Evolutionary conservation across 2,113 vertebrate genomes (phyloP).

Genomic region (Sitta europaea): DNA sequence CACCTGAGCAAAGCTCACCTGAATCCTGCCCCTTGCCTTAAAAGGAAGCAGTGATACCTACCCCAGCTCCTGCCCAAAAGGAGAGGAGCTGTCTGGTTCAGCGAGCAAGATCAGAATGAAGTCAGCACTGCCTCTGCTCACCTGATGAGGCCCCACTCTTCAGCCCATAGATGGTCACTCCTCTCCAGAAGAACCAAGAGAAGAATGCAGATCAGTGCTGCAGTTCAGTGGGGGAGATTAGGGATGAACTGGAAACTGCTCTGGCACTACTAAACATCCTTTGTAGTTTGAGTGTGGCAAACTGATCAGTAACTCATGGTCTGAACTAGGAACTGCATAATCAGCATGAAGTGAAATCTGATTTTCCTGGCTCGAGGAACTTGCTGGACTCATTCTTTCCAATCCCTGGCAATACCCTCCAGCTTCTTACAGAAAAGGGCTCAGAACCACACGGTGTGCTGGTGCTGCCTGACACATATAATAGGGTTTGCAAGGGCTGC

Average conservation of each 20-base stretch:
- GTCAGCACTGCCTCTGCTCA: neutral
- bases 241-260: neutral
- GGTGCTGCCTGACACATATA: neutral
- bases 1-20: neutral
- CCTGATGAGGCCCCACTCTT: neutral
- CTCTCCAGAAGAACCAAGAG: neutral
- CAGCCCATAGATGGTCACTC: neutral
- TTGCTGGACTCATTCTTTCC: neutral
- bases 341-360: neutral
- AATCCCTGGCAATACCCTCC: neutral
- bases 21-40: neutral
- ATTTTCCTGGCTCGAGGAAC: neutral
- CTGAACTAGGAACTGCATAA: neutral
- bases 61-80: neutral
- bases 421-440: neutral
- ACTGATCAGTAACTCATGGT: neutral
- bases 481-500: neutral
- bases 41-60: neutral
- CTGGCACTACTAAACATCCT: neutral
- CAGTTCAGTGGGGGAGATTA: neutral
- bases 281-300: neutral
- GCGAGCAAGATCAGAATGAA: accelerated
- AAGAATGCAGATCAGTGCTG: neutral
- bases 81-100: neutral
- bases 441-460: accelerated